phyloP scores from a whole-genome alignment of 1,140 invertebrate genomes.

The Octopus sinensis region DNA sequence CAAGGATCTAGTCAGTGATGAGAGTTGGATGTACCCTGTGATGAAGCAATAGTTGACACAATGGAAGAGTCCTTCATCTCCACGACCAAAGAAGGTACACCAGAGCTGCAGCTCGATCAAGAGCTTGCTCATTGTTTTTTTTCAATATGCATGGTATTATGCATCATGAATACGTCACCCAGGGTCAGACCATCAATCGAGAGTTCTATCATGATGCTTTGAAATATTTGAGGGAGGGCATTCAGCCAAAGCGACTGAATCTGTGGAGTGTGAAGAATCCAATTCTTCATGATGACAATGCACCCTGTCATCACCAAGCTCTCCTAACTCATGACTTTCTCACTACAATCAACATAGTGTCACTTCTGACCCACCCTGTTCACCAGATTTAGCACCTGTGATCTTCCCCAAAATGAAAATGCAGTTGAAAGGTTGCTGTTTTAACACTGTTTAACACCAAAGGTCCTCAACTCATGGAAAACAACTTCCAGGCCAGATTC shows the following conservation, averaged over 20 bases:
- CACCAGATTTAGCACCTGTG: background rate
- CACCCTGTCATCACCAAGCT: background rate
- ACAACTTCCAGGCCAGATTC: too few species aligned
- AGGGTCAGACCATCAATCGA: background rate
- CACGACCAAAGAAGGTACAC: slow-evolving; percentile 4
- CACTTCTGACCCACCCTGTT: too few species aligned
- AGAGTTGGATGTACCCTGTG: background rate
- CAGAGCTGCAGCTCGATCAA: background rate
- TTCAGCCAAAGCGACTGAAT: background rate
- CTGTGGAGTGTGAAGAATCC: background rate
- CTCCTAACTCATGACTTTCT: background rate
- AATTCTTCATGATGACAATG: background rate
- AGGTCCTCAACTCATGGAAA: too few species aligned
- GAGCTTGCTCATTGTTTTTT: background rate
- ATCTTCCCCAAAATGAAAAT: background rate
- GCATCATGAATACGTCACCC: background rate
- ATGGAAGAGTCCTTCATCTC: background rate
- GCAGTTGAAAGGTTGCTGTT: background rate
- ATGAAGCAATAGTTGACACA: background rate
- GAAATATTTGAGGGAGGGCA: background rate
- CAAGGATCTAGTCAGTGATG: background rate
- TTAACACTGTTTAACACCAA: background rate
- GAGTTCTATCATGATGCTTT: background rate
- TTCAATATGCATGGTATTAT: background rate
- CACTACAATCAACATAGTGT: background rate